Base-by-base conservation (phyloP, 2,797 vertebrate genomes). In the Bryconaethiops microstoma region DNA sequence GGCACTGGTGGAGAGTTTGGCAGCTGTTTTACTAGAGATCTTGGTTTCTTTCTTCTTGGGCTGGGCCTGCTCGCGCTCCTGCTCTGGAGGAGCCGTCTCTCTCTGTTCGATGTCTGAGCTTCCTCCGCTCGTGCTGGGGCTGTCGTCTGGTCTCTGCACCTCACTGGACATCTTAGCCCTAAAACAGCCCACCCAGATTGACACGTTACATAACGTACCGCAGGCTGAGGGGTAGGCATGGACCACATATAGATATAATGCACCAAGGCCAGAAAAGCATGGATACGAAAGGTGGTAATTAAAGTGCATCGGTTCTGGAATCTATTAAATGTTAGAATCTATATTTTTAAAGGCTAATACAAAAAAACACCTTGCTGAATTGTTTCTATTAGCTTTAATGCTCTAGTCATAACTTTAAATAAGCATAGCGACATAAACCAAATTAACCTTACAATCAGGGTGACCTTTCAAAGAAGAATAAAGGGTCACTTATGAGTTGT, bases 1-100 rank as follows among this genome's bases (percentile, higher is more conserved):
- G 94, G 98, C 98, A 93, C 98, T 99, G 84, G 98, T 99, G 86
- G 98, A 99, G 90, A 99, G 92, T 91, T 99, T 99, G 89, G 98
- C 97, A 60, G 97, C 98, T 0, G 98, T 99, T 95, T 99, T 99
- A 91, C 96, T 98, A 64, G 97, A 99, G 91, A 99, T 98, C 94
- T 99, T 99, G 55, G 96, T 98, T 88, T 99, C 98, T 90, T 99
- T 99, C 94, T 98, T 99, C 92, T 98, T 99, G 88, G 97, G 97
- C 90, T 97, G 97, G 74, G 96, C 95, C 86, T 97, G 96, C 83
- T 98, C 97, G 29, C 96, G 94, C 90, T 98, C 98, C 90, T 97
- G 97, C 17, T 99, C 97, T 19, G 95, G 94, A 7, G 96, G 96
- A 87, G 94, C 94, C 19, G 95, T 92, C 87, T 99, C 98, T 79